phyloP scores from a whole-genome alignment of 2,888 invertebrate species.

The Nyleta sp. region DNA sequence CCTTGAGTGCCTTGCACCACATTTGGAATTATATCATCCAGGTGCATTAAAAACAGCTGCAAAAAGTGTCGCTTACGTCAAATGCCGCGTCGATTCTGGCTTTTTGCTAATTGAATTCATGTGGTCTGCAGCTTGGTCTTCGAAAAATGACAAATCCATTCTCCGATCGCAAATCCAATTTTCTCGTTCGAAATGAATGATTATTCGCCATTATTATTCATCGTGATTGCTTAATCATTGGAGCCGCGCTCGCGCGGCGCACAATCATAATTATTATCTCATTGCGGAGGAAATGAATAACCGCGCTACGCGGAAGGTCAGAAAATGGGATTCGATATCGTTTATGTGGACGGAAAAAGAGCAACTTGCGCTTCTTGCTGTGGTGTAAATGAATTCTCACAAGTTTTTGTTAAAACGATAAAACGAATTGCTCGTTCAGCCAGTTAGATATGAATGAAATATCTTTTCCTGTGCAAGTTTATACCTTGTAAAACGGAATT shows the following conservation, averaged over 20 bases:
- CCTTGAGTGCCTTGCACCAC: slow-evolving; percentile 78
- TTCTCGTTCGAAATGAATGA: slow-evolving; percentile 43
- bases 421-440: too few relatives aligned
- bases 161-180: slow-evolving; percentile 35
- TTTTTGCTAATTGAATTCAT: slow-evolving; percentile 1
- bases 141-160: slow-evolving; percentile 21
- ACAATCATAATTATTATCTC: slow-evolving; percentile 58
- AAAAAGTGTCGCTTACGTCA: slow-evolving; percentile 65
- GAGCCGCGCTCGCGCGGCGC: slow-evolving; percentile 28
- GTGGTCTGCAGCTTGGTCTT: background rate
- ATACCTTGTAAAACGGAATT: slow-evolving; percentile 92
- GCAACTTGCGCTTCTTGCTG: too few relatives aligned
- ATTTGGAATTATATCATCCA: slow-evolving; percentile 91
- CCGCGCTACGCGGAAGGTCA: slow-evolving; percentile 48
- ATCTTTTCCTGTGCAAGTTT: too few relatives aligned
- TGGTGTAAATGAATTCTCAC: background rate
- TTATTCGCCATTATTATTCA: slow-evolving; percentile 49
- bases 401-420: too few relatives aligned
- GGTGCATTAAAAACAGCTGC: slow-evolving; percentile 92
- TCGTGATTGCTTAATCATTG: slow-evolving; percentile 57
- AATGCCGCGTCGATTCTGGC: background rate
- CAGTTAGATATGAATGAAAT: too few relatives aligned
- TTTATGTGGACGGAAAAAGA: slow-evolving; percentile 13
- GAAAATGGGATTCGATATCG: slow-evolving; percentile 37
- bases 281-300: slow-evolving; percentile 60